Conservation (phyloP, 37 sponge, comb jelly and placozoan genomes). For the Beroe forskalii region DNA sequence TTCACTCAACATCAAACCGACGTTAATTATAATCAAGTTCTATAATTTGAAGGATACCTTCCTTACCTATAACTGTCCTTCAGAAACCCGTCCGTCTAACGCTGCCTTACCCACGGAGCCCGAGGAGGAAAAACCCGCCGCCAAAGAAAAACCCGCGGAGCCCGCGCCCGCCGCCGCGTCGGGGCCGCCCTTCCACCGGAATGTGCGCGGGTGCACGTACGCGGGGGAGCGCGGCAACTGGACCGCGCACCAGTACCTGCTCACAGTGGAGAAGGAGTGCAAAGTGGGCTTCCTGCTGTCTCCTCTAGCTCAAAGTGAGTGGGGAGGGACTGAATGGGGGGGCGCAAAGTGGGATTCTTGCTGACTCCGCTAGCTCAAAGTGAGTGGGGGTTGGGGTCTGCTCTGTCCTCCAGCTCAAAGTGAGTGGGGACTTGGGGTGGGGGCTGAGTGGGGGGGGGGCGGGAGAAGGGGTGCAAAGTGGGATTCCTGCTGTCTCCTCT, state of each 20-base stretch:
- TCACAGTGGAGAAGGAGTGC: background rate
- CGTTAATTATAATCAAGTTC: no score
- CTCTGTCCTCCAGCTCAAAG: slow-evolving; percentile 51
- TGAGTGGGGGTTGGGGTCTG: background rate
- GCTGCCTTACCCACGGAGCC: no score
- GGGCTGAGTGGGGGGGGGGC: no score
- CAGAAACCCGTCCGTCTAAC: no score
- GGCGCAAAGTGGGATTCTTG: background rate
- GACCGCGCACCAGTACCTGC: slow-evolving; percentile 54
- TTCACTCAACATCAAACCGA: no score
- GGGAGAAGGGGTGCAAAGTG: background rate
- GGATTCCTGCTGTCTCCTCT: slow-evolving; percentile 40
- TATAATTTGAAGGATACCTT: no score
- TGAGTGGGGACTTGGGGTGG: no score
- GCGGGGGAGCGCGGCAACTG: slow-evolving; percentile 34
- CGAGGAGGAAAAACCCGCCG: no score
- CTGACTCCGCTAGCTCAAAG: slow-evolving; percentile 55
- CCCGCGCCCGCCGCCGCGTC: no score
- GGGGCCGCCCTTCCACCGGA: background rate
- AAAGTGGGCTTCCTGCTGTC: slow-evolving; percentile 11
- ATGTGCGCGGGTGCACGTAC: slow-evolving; percentile 49
- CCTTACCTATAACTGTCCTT: no score
- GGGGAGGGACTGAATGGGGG: no score
- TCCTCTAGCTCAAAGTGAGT: slow-evolving; percentile 51
- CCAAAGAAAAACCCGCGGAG: no score